Percentiles rank a stretch among this genome's conserved stretches.
Evolutionary conservation across 2,797 vertebrate species (phyloP).

Genomic region (Chelon auratus): DNA sequence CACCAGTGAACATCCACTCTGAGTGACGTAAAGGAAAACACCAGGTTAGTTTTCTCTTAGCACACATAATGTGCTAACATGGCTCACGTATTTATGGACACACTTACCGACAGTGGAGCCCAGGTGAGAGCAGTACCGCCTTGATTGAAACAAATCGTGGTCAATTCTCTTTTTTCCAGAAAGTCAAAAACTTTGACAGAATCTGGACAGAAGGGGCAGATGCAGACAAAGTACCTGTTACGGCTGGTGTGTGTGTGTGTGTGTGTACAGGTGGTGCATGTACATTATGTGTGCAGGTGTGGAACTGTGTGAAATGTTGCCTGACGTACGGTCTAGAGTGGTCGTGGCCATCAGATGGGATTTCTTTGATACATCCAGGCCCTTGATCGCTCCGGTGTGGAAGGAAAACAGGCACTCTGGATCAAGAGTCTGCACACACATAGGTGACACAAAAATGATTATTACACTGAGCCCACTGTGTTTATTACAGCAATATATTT

Average conservation of each 20-base stretch:
- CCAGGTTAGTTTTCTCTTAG: not conserved
- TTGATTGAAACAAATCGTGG: constrained; percentile 86
- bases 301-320: not conserved
- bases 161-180: constrained; percentile 84
- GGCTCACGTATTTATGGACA: not conserved
- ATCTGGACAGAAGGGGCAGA: constrained; percentile 73
- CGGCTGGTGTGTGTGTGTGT: too few relatives aligned
- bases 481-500: too few relatives aligned
- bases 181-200: constrained; percentile 92
- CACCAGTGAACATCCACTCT: constrained; percentile 84
- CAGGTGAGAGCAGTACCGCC: constrained; percentile 91
- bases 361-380: constrained; percentile 86
- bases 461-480: too few relatives aligned
- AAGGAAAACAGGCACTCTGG: constrained; percentile 91
- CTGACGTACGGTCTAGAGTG: constrained; percentile 86
- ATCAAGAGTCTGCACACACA: constrained; percentile 85
- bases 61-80: not conserved
- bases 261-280: not conserved
- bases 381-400: constrained; percentile 88
- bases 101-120: constrained; percentile 81
- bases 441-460: not conserved
- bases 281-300: not conserved
- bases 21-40: constrained; percentile 80
- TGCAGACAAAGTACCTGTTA: not conserved
- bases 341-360: constrained; percentile 93